Conservation (phyloP, 1,140 invertebrate species). For the Saxidomus purpurata region DNA sequence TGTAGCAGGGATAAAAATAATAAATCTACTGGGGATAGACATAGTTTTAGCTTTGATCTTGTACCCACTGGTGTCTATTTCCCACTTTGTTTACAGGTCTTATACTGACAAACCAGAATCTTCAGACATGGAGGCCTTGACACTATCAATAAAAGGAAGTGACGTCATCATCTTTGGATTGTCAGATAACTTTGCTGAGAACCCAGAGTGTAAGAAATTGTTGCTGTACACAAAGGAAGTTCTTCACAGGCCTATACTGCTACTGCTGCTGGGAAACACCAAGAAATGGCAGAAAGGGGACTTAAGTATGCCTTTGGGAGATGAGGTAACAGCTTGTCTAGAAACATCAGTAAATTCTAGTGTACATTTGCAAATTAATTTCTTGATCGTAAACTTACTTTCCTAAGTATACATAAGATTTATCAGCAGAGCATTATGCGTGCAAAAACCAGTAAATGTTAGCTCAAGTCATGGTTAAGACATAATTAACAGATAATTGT, state of each 20-base stretch:
- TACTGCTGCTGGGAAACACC: slow-evolving; percentile 78
- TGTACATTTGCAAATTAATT: too few relatives aligned
- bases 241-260: slow-evolving; percentile 80
- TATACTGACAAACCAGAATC: slow-evolving; percentile 79
- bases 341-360: too few relatives aligned
- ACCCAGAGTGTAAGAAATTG: slow-evolving; percentile 73
- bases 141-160: slow-evolving; percentile 78
- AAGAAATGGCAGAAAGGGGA: slow-evolving; percentile 79
- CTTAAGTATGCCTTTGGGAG: slow-evolving; percentile 70
- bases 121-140: slow-evolving; percentile 77
- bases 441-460: background rate
- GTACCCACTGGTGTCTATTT: too few relatives aligned
- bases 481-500: too few relatives aligned
- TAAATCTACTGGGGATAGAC: too few relatives aligned
- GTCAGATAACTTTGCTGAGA: slow-evolving; percentile 81
- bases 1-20: too few relatives aligned
- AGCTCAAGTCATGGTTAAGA: too few relatives aligned
- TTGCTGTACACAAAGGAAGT: slow-evolving; percentile 80
- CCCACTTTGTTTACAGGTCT: slow-evolving; percentile 72
- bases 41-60: too few relatives aligned
- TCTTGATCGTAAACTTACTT: too few relatives aligned
- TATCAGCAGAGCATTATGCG: background rate
- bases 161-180: slow-evolving; percentile 81
- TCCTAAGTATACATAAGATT: too few relatives aligned
- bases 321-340: too few relatives aligned